Evolutionary conservation across 1,140 invertebrate species (phyloP), one percentile per base, ranked within the genome.

Genomic region (Drosophila rhopaloa): DNA sequence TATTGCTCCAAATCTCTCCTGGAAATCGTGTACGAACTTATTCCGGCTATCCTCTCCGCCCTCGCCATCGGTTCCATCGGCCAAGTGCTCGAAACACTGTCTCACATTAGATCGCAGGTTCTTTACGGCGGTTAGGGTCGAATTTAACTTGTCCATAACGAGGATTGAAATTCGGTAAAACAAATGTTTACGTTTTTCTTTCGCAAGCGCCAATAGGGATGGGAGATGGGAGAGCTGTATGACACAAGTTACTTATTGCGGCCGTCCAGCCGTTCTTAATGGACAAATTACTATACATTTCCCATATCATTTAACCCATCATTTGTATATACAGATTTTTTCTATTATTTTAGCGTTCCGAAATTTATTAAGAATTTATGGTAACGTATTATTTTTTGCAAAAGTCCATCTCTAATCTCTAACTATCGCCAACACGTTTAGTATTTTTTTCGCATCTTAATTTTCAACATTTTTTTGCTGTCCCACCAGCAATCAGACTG

Each of bases 11-110:
- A 97, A 93, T 40, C 96, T 93, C 61, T 96, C 96, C 92, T 97
- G 96, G 16, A 97, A 93, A 91, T 97, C 96, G 11, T 95, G 79
- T n/a, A 97, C 93, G 92, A 97, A 97, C 91, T 96, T 96, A 38
- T 94, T 94, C 78, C 97, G 95, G 91, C 95, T 96, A 44, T 95
- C 95, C 50, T 97, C 96, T 84, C 96, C 95, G 1, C 95, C 95
- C 92, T 96, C 95, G 62, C 96, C 96, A 32, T 95, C 94, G 24
- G 97, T 93, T 41, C 97, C 97, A 92, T 96, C 96, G 13, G 95
- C 95, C 47, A 97, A 93, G 2, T 95, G 81, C 85, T 97, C 96
- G 86, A 97, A 97, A 13, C 97, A 96, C 92, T 96, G 94, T 27
- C 96, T 95, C 3, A 97, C 96, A 91, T 95, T 97, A 1, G 96